phyloP scores from a whole-genome alignment of 2,113 vertebrate species.

The Anthoscopus minutus region DNA sequence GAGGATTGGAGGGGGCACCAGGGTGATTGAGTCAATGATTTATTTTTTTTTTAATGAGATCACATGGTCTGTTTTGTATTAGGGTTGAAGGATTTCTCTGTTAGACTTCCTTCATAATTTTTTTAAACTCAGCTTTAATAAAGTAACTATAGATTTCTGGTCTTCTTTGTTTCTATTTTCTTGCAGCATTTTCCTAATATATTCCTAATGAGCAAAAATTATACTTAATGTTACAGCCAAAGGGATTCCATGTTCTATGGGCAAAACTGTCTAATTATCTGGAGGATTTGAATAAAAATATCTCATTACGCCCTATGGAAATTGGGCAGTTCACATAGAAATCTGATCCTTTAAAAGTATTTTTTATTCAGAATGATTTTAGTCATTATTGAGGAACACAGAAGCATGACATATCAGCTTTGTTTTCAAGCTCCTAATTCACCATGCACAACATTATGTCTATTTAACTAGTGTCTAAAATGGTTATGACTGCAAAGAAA shows the following conservation, averaged over 20 bases:
- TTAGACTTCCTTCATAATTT: neutral
- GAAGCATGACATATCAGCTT: neutral
- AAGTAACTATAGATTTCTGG: neutral
- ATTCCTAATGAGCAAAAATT: neutral
- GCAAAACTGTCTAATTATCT: neutral
- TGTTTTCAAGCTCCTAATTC: neutral
- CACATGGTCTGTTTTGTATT: neutral
- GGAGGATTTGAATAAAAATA: neutral
- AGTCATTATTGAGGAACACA: neutral
- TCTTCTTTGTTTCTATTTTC: neutral
- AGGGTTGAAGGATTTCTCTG: neutral
- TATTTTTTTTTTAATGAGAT: neutral
- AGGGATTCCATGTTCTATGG: neutral
- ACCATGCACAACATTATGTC: neutral
- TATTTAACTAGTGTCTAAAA: neutral
- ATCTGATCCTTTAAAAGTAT: neutral
- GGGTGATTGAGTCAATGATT: neutral
- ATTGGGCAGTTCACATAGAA: neutral
- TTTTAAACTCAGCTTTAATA: neutral
- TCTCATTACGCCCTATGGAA: neutral
- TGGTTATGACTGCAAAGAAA: neutral
- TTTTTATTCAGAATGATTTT: neutral
- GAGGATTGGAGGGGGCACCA: constrained; percentile 55
- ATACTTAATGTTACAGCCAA: neutral
- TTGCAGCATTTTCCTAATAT: neutral